Evolutionary conservation across 37 sponge, comb jelly and placozoan genomes (phyloP).

Genomic region (Eunapius fragilis): DNA sequence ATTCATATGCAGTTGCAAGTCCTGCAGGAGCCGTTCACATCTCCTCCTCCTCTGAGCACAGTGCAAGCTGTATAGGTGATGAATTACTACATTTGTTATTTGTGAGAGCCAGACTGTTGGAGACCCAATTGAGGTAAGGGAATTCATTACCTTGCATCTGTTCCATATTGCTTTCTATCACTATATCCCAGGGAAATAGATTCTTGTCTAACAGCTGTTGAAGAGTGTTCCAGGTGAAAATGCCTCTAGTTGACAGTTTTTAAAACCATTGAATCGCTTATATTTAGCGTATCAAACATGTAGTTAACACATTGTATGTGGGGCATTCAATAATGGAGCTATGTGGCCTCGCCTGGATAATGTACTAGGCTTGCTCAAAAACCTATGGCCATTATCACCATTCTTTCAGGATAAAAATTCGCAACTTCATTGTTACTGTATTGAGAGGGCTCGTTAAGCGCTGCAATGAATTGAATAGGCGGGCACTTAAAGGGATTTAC

Average conservation of each 20-base stretch:
- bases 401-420: not conserved
- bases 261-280: not conserved
- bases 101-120: slow-evolving; percentile 41
- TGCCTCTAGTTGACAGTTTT: not conserved
- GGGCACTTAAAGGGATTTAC: not conserved
- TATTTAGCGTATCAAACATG: not conserved
- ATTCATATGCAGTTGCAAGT: not conserved
- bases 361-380: not conserved
- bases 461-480: not conserved
- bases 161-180: not conserved
- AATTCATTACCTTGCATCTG: not conserved
- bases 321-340: not conserved
- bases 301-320: not conserved
- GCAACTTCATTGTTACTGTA: not conserved
- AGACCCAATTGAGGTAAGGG: slow-evolving; percentile 50
- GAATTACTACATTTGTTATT: slow-evolving; percentile 42
- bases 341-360: not conserved
- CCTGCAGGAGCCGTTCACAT: not conserved
- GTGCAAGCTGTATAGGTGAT: slow-evolving; percentile 32
- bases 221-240: not conserved
- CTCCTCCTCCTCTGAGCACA: not conserved
- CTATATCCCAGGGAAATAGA: not conserved
- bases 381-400: not conserved
- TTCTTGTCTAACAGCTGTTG: not conserved
- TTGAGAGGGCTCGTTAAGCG: not conserved